Evolutionary conservation across 2,797 vertebrate genomes (phyloP).

Genomic region (Naso thynnoides): DNA sequence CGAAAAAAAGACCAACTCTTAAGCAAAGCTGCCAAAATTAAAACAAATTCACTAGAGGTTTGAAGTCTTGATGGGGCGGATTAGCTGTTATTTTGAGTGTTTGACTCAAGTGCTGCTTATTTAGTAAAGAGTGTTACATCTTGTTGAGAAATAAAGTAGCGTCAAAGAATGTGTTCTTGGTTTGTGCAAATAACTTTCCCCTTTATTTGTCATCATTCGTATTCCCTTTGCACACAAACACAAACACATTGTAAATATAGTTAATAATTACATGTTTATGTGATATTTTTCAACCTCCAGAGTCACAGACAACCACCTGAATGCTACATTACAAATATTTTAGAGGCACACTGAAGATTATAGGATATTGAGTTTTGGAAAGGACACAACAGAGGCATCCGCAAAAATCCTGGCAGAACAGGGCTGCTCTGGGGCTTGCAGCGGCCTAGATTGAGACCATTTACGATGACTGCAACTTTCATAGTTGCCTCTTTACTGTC

Average conservation of each 20-base stretch:
- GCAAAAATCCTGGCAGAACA: background rate
- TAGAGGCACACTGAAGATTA: background rate
- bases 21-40: background rate
- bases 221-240: background rate
- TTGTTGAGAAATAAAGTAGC: background rate
- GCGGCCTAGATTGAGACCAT: background rate
- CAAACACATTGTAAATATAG: background rate
- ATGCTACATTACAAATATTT: background rate
- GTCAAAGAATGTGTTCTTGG: background rate
- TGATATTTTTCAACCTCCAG: background rate
- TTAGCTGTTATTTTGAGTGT: background rate
- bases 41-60: background rate
- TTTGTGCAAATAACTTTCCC: background rate
- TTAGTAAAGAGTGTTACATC: background rate
- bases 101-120: background rate
- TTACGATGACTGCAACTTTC: background rate
- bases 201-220: background rate
- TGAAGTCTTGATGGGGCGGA: background rate
- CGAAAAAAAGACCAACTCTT: background rate
- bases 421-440: no score
- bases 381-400: background rate
- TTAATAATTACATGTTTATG: background rate
- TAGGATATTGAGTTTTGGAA: no score
- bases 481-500: background rate
- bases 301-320: background rate